Evolutionary conservation across 1,140 invertebrate genomes (phyloP).

Genomic region (Hypsibius dujardini): DNA sequence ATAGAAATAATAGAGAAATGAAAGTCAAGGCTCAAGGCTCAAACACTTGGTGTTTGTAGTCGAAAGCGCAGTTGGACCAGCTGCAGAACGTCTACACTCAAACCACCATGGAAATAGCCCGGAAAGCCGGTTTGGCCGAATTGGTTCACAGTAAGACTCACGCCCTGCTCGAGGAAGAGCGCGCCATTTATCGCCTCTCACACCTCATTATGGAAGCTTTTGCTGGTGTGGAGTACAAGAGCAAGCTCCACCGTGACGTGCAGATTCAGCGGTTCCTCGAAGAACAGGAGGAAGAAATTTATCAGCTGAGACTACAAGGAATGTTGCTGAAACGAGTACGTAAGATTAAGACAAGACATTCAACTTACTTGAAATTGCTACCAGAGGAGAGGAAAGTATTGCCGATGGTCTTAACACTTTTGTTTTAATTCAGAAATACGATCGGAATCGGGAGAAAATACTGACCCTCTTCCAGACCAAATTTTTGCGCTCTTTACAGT

Average conservation of each 20-base stretch:
- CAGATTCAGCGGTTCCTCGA: not conserved
- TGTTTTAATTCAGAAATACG: not conserved
- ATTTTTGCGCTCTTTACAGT: not conserved
- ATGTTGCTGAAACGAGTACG: not conserved
- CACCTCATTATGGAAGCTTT: not conserved
- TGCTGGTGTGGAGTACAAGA: not conserved
- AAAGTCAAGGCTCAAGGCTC: too few species aligned
- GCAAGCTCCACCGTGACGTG: not conserved
- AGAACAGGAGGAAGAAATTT: constrained; percentile 6
- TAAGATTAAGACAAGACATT: too few species aligned
- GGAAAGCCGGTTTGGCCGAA: not conserved
- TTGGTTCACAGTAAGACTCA: not conserved
- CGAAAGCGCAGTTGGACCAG: not conserved
- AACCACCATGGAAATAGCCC: not conserved
- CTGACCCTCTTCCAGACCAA: not conserved
- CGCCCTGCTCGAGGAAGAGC: not conserved
- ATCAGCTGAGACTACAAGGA: not conserved
- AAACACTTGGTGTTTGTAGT: too few species aligned
- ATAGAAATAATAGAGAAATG: too few species aligned
- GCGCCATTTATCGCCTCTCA: not conserved
- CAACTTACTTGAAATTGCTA: too few species aligned
- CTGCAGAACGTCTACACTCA: not conserved
- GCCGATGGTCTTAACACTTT: too few species aligned
- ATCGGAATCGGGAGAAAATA: not conserved
- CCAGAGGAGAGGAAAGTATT: too few species aligned